phyloP scores from a whole-genome alignment of 1,140 invertebrate species.

The Drosophila subpulchrella region DNA sequence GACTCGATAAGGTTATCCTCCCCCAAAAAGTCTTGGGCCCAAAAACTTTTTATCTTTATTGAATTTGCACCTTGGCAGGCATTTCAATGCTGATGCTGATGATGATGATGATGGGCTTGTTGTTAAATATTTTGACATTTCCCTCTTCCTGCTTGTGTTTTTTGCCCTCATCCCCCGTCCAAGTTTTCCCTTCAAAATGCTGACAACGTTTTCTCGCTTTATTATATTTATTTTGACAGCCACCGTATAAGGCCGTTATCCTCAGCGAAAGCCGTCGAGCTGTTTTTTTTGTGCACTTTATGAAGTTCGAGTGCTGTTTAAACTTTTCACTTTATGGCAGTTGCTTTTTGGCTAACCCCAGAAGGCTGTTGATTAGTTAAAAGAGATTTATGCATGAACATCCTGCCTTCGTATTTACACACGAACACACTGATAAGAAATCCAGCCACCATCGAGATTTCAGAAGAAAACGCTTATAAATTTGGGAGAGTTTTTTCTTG shows the following conservation, averaged over 20 bases:
- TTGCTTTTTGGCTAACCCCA: slow-evolving; percentile 34
- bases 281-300: slow-evolving; percentile 35
- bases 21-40: slow-evolving; percentile 21
- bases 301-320: slow-evolving; percentile 55
- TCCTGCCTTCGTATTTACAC: slow-evolving; percentile 33
- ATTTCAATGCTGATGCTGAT: slow-evolving; percentile 46
- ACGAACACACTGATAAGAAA: slow-evolving; percentile 8
- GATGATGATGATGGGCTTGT: slow-evolving; percentile 58
- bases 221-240: slow-evolving; percentile 62
- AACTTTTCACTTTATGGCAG: slow-evolving; percentile 48
- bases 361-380: slow-evolving; percentile 56
- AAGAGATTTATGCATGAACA: slow-evolving; percentile 72
- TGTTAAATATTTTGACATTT: slow-evolving; percentile 66
- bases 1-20: slow-evolving; percentile 51
- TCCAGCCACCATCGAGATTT: not conserved
- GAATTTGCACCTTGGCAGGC: slow-evolving; percentile 62
- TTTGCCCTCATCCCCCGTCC: not conserved
- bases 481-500: not conserved
- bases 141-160: slow-evolving; percentile 27
- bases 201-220: slow-evolving; percentile 55
- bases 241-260: slow-evolving; percentile 52
- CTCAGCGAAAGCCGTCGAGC: slow-evolving; percentile 6
- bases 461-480: not conserved
- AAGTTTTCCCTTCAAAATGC: slow-evolving; percentile 25
- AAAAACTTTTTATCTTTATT: slow-evolving; percentile 61